Evolutionary conservation across 1,140 invertebrate species (phyloP).

Genomic region (Lysiphlebus fabarum): DNA sequence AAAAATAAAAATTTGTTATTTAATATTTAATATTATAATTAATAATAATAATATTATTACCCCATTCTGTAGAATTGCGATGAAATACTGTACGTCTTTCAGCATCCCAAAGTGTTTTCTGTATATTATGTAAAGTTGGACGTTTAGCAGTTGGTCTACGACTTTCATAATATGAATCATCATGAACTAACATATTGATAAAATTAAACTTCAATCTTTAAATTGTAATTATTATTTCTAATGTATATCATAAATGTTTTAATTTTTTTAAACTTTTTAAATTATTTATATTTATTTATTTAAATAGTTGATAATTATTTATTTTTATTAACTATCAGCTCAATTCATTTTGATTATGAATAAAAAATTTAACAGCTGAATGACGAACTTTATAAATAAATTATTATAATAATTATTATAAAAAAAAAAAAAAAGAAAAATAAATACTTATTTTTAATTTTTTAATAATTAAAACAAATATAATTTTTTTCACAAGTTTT

Average conservation of each 20-base stretch:
- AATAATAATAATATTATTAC: conserved; percentile 55
- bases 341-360: background rate
- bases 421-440: no score
- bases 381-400: no score
- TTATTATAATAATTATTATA: no score
- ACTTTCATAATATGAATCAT: conserved; percentile 42
- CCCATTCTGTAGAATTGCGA: conserved; percentile 70
- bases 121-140: conserved; percentile 34
- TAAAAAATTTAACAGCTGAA: no score
- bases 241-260: background rate
- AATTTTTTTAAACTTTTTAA: background rate
- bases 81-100: conserved; percentile 66
- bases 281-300: background rate
- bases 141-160: conserved; percentile 41
- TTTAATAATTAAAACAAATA: no score
- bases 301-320: background rate
- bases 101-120: conserved; percentile 62
- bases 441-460: no score
- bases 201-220: background rate
- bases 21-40: background rate
- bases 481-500: no score
- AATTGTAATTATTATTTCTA: background rate
- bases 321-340: background rate
- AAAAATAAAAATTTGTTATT: conserved; percentile 12
- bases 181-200: conserved; percentile 40